Base-by-base conservation (phyloP, 1,140 invertebrate species). In the Hyphantria cunea region DNA sequence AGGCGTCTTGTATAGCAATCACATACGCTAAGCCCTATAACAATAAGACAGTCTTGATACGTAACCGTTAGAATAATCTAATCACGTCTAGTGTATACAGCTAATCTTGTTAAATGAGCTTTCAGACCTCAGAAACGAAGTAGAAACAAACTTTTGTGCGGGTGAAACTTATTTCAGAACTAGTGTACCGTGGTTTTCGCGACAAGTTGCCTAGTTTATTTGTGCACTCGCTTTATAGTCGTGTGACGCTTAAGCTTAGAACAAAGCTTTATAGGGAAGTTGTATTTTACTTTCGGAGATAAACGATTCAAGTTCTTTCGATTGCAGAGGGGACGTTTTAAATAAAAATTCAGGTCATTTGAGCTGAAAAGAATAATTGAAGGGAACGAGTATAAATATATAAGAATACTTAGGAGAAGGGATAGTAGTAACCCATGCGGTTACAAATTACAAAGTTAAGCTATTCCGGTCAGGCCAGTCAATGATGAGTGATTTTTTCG, bases 121-220 rank as follows among this genome's bases (percentile, higher is more conserved):
- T 50, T 37, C 25, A 44, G 53, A 62, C 42, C n/a, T 31, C n/a
- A 42, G 53, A 37, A 64, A 64, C 53, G n/a, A 58, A 58, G 63
- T 58, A 58, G 42, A 44, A 58, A 50, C 52, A 39, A 55, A 58
- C 54, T 59, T 0, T 41, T 17, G 49, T 62, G 37, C 13, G 45
- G 53, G 25, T 50, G 13, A 2, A 64, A 65, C 49, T 65, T 58
- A 65, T 58, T 65, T 51, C 59, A 25, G 14, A 50, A 52, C 44
- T 47, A 54, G 50, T 47, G 58, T 51, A 44, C 48, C 45, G 59
- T 55, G 53, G 52, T 56, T 64, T 61, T 44, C 60, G 37, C 51
- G 14, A 50, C 52, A 55, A 63, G 50, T 63, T 55, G 51, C 32
- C 32, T 44, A 12, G 34, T 64, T 64, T 64, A 64, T 64, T 56